These are phyloP conservation scores for Podotricha telesiphe DNA, from an alignment of 2,888 invertebrate species.

Conservation along the genomic window DNA sequence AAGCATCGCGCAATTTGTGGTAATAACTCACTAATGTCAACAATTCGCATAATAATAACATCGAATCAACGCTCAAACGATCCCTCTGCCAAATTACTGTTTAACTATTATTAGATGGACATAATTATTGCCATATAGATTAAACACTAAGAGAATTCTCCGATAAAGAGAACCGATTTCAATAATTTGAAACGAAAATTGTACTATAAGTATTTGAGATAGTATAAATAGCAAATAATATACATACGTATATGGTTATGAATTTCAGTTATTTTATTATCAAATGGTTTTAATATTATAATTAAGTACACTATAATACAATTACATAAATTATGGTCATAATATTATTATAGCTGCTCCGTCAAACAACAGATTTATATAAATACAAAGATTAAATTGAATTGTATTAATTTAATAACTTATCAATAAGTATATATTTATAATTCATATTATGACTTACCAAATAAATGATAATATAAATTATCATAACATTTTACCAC, in stretches of 20 bases:
- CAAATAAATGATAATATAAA: no score
- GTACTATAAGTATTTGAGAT: no score
- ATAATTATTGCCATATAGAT: conserved; percentile 52
- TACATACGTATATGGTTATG: not conserved
- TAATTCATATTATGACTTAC: not conserved
- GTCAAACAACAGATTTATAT: not conserved
- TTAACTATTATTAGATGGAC: conserved; percentile 69
- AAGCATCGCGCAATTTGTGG: not conserved
- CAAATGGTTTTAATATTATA: not conserved
- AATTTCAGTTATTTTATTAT: not conserved
- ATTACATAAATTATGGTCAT: conserved; percentile 7
- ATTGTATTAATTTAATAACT: conserved; percentile 7
- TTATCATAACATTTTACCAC: no score
- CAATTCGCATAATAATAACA: conserved; percentile 37
- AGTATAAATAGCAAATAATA: no score
- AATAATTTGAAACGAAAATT: not conserved
- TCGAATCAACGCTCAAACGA: conserved; percentile 48
- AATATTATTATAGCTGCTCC: conserved; percentile 6
- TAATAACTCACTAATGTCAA: conserved; percentile 25
- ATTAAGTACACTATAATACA: conserved; percentile 7
- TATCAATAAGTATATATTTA: not conserved
- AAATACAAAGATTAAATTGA: not conserved
- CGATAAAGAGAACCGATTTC: not conserved
- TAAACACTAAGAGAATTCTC: conserved; percentile 1
- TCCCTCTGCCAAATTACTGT: conserved; percentile 55